Base-by-base conservation (phyloP, 2,888 invertebrate genomes). In the Lasioglossum calceatum region DNA sequence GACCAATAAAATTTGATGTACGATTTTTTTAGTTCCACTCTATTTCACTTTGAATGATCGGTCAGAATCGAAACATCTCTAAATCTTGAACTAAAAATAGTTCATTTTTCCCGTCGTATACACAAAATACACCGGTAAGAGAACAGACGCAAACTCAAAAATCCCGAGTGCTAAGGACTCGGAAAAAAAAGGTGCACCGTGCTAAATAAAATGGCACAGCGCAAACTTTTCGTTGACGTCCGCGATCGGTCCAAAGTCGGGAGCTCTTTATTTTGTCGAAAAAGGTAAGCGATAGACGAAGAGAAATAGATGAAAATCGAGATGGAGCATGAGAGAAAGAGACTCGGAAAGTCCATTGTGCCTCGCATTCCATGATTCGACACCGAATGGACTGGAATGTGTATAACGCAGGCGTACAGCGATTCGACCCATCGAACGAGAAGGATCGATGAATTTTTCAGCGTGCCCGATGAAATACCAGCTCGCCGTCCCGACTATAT, bases 391-490 rank as follows among this genome's bases (percentile, higher is more conserved):
- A 23, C 74, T 5, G 23, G 74, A 75, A 54, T 36, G 23, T n/a
- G 67, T 47, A 47, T 47, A 77, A 77, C 77, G 67, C 54, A 42
- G 54, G 39, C 70, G 54, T 47, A 27, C 67, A 67, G 23, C 23
- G 67, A 44, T 44, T 47, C 77, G 44, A 50, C 70, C 70, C 70
- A 58, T 61, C 50, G 58, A 54, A 64, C 74, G 61, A 39, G 39
- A 64, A 39, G 50, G 54, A 58, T 67, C 54, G 80, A 75, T 79
- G 73, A 74, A 73, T 79, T 79, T 79, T 79, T 74, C 64, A 79
- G 19, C 58, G 44, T 39, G 23, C 36, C 36, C 67, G 36, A 74
- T 61, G 44, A 47, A 70, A 79, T 54, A 64, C 50, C 44, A 42
- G 27, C 47, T 50, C 76, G 36, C 14, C 70, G 50, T 54, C 39